Percentiles rank a stretch among this genome's conserved stretches.
Evolutionary conservation across 2,113 vertebrate genomes (phyloP).

Genomic region (Nothoprocta perdicaria): DNA sequence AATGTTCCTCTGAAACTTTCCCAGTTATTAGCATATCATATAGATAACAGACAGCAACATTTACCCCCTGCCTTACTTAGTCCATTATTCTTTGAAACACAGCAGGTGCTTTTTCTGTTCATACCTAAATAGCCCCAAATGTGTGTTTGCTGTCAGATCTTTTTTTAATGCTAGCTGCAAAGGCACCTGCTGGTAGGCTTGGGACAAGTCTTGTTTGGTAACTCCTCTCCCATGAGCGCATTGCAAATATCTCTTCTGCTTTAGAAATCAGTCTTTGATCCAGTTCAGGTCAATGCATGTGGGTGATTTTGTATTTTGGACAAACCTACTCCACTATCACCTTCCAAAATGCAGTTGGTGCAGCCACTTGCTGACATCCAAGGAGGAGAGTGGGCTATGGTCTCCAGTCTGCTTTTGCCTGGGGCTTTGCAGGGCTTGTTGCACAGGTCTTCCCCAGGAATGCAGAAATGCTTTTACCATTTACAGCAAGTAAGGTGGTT

Average conservation of each 20-base stretch:
- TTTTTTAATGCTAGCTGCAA: slow-evolving; percentile 13
- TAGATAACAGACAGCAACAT: slow-evolving; percentile 53
- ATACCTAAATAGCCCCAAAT: slow-evolving; percentile 45
- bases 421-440: not conserved
- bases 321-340: not conserved
- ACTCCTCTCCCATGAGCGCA: not conserved
- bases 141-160: slow-evolving; percentile 25
- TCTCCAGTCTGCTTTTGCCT: not conserved
- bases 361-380: not conserved
- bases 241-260: not conserved
- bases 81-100: slow-evolving; percentile 60
- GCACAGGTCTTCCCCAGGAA: not conserved
- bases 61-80: slow-evolving; percentile 53
- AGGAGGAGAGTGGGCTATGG: rapidly evolving
- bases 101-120: slow-evolving; percentile 52
- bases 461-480: not conserved
- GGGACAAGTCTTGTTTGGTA: not conserved
- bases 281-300: rapidly evolving
- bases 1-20: slow-evolving; percentile 42
- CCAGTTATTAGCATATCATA: slow-evolving; percentile 50
- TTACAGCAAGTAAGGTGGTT: not conserved
- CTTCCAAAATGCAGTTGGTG: not conserved
- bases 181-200: slow-evolving; percentile 23
- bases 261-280: not conserved
- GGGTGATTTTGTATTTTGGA: not conserved